These are phyloP conservation scores for Lonchura striata DNA, from an alignment of 2,113 vertebrate species.

Conservation along the genomic window DNA sequence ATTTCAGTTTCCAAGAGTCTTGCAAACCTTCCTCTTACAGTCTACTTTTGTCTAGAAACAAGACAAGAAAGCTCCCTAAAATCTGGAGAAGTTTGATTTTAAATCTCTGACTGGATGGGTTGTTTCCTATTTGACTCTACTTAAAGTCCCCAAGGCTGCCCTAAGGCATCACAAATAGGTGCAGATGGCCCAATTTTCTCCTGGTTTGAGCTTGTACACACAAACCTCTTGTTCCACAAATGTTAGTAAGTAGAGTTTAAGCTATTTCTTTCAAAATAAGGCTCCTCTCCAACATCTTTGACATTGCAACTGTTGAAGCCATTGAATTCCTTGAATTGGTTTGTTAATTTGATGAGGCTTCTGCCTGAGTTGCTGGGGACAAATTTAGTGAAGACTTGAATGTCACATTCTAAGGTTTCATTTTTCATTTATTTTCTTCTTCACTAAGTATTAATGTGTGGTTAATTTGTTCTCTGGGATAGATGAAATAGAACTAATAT, in stretches of 20 bases:
- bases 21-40: neutral
- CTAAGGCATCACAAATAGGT: neutral
- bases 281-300: neutral
- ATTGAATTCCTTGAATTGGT: neutral
- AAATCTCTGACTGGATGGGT: neutral
- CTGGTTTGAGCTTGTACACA: neutral
- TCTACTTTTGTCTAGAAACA: neutral
- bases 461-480: slow-evolving; percentile 30
- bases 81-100: neutral
- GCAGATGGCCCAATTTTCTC: neutral
- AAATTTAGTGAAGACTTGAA: neutral
- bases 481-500: slow-evolving; percentile 37
- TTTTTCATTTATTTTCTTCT: slow-evolving; percentile 40
- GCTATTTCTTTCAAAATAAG: neutral
- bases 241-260: neutral
- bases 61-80: neutral
- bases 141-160: neutral
- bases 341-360: neutral
- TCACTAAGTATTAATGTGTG: slow-evolving; percentile 9
- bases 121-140: neutral
- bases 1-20: neutral
- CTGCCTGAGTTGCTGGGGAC: neutral
- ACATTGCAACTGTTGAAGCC: neutral
- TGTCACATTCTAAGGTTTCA: neutral
- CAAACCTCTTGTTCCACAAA: neutral